Conservation (phyloP, 2,888 invertebrate species). For the Dynastes grantii region DNA sequence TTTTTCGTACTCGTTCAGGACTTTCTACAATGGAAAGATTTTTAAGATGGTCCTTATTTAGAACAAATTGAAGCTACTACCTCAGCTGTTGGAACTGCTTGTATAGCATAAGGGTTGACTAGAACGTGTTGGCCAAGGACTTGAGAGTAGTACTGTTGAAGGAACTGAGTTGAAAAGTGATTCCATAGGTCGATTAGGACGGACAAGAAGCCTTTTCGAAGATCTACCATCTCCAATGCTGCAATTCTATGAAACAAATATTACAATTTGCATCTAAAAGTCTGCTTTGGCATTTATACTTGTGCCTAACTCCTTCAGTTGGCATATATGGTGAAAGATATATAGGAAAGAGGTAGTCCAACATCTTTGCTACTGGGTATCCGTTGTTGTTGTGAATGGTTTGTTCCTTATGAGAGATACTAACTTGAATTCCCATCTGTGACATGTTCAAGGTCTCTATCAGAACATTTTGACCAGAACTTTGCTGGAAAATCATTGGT, state of each 20-base stretch:
- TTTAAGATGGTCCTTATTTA: neutral
- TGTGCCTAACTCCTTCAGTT: conserved; percentile 67
- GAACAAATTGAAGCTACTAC: conserved; percentile 58
- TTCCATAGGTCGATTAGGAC: conserved; percentile 74
- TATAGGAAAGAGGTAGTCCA: conserved; percentile 67
- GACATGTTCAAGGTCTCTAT: conserved; percentile 62
- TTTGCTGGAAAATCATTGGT: conserved; percentile 43
- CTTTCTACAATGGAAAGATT: conserved; percentile 48
- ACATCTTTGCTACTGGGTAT: conserved; percentile 62
- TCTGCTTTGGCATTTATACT: conserved; percentile 59
- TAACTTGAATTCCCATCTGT: conserved; percentile 64
- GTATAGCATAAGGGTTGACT: conserved; percentile 82
- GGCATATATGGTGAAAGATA: conserved; percentile 70
- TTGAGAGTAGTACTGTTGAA: conserved; percentile 87
- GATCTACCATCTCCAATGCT: conserved; percentile 56
- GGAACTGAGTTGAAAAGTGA: conserved; percentile 81
- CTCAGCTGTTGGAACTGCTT: conserved; percentile 62
- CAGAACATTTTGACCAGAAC: conserved; percentile 7
- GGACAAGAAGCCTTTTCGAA: conserved; percentile 48
- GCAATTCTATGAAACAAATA: conserved; percentile 51
- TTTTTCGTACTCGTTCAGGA: conserved; percentile 56
- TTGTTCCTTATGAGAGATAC: conserved; percentile 67
- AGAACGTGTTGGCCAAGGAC: conserved; percentile 85
- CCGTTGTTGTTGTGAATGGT: conserved; percentile 61
- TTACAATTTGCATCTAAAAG: neutral